A percentile compares a stretch with the other conserved stretches of the same genome.
These are phyloP conservation scores for Flexamia atlantica DNA, from an alignment of 2,888 invertebrate genomes.

Conservation along the genomic window DNA sequence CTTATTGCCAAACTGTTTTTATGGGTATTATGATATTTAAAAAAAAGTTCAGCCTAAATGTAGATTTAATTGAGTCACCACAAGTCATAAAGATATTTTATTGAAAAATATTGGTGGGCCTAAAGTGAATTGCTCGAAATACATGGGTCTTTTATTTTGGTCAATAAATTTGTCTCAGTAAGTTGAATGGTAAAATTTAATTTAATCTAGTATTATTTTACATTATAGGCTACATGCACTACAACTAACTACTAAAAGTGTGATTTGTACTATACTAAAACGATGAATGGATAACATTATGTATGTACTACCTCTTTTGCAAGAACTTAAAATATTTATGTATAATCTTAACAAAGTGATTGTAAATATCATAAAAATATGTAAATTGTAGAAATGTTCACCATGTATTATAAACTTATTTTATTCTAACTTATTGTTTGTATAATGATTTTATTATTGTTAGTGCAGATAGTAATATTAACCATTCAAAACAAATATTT, in stretches of 20 bases:
- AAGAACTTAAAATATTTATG: conserved; percentile 7
- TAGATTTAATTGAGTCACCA: not conserved
- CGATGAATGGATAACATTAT: not conserved
- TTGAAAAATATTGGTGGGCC: not conserved
- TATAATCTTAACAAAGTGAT: conserved; percentile 8
- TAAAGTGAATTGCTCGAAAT: too few relatives aligned
- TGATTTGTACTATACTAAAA: not conserved
- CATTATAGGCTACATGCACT: not conserved
- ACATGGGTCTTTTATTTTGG: too few relatives aligned
- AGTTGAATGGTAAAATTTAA: too few relatives aligned
- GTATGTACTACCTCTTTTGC: conserved; percentile 44
- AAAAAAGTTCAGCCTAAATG: not conserved
- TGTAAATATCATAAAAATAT: conserved; percentile 20
- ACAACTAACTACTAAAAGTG: not conserved
- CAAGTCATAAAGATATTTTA: not conserved
- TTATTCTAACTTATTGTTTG: conserved; percentile 25
- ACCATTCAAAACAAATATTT: not conserved
- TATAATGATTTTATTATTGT: not conserved
- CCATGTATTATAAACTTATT: conserved; percentile 42
- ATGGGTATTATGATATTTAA: not conserved
- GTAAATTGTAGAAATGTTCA: conserved; percentile 46
- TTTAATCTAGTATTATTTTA: not conserved
- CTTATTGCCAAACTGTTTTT: not conserved
- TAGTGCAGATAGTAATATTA: not conserved
- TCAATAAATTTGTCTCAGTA: too few relatives aligned